Evolutionary conservation across 2,113 vertebrate genomes (phyloP).

Genomic region (Hydrolagus affinis): DNA sequence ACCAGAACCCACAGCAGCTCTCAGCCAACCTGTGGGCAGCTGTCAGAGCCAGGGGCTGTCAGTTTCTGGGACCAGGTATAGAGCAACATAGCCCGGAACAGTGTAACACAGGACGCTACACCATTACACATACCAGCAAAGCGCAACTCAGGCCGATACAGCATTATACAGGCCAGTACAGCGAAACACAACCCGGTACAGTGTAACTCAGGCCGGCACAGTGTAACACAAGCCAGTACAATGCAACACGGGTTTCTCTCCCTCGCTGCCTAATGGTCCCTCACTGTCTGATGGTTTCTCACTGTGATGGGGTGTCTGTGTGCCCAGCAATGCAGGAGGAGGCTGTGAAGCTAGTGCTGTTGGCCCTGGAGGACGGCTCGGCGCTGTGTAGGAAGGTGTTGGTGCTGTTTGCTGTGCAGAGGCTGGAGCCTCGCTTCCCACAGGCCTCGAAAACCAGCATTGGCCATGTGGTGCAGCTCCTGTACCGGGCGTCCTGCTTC

Average conservation of each 20-base stretch:
- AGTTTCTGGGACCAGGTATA: conserved; percentile 94
- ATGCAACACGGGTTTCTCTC: too few species aligned
- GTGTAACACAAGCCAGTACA: too few species aligned
- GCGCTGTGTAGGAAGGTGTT: conserved; percentile 90
- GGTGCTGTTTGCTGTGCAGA: conserved; percentile 96
- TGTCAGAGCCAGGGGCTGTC: conserved; percentile 88
- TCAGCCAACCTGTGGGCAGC: conserved; percentile 98
- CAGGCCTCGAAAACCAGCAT: conserved; percentile 98
- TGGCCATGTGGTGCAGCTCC: conserved; percentile 94
- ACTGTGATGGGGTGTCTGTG: conserved; percentile 28
- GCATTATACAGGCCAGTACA: too few species aligned
- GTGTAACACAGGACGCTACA: neutral
- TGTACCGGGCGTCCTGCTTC: conserved; percentile 95
- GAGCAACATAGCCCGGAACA: too few species aligned
- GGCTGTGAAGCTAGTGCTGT: conserved; percentile 87
- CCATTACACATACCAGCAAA: too few species aligned
- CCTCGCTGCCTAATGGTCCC: too few species aligned
- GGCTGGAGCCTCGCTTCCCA: conserved; percentile 89
- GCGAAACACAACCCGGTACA: too few species aligned
- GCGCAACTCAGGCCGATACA: too few species aligned
- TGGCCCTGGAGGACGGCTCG: conserved; percentile 91
- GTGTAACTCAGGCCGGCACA: too few species aligned
- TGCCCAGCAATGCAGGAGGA: conserved; percentile 91
- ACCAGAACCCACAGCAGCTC: conserved; percentile 95
- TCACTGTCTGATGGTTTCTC: too few species aligned